phyloP scores from a whole-genome alignment of 2,888 invertebrate genomes.

The Hydraecia micacea region DNA sequence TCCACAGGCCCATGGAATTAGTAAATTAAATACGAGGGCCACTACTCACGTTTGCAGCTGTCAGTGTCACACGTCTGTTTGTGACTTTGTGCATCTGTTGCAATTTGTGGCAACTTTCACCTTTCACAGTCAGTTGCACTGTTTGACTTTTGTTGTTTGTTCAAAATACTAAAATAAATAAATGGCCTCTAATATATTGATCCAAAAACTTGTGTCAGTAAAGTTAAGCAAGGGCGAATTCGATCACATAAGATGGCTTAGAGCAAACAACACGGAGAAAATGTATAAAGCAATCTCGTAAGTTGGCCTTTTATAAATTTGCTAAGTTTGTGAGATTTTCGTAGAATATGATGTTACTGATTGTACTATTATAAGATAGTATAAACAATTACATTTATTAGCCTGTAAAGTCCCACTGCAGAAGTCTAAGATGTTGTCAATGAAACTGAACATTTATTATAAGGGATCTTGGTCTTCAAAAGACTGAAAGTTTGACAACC shows the following conservation, averaged over 20 bases:
- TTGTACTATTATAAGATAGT: neutral
- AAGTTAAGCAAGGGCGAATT: constrained; percentile 68
- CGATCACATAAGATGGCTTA: constrained; percentile 66
- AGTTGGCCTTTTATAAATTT: constrained; percentile 17
- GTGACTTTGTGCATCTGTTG: too few relatives aligned
- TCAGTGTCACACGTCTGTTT: too few relatives aligned
- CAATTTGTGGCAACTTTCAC: too few relatives aligned
- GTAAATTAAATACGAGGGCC: too few relatives aligned
- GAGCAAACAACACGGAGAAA: constrained; percentile 61
- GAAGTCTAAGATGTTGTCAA: neutral
- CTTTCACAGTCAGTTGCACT: too few relatives aligned
- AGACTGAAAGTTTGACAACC: neutral
- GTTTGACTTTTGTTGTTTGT: too few relatives aligned
- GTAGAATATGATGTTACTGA: neutral
- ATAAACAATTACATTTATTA: neutral
- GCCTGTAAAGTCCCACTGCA: neutral
- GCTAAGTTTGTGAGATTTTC: neutral
- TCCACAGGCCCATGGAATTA: too few relatives aligned
- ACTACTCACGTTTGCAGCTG: too few relatives aligned
- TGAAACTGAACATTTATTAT: too few relatives aligned
- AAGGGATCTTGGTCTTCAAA: neutral
- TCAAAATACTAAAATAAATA: neutral
- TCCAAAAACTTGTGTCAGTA: constrained; percentile 66
- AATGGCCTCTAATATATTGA: constrained; percentile 65
- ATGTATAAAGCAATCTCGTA: constrained; percentile 44